A percentile compares a stretch with the other conserved stretches of the same genome.
These are phyloP conservation scores for Pachycephala philippinensis DNA, from an alignment of 2,113 vertebrate genomes.

Conservation along the genomic window DNA sequence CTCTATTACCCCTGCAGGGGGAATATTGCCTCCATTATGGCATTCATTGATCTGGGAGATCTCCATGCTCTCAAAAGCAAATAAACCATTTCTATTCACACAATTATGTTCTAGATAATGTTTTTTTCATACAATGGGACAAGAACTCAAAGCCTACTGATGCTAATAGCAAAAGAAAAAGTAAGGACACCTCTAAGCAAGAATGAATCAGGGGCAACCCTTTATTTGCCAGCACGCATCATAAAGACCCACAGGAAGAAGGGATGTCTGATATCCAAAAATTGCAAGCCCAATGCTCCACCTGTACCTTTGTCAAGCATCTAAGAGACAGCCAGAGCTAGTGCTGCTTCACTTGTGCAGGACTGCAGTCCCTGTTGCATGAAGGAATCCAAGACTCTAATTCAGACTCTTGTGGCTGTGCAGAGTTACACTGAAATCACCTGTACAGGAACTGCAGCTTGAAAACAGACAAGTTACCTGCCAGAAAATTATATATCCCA, in stretches of 20 bases:
- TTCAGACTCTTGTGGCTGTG: background rate
- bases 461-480: background rate
- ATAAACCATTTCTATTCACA: background rate
- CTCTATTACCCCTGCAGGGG: background rate
- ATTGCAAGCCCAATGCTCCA: background rate
- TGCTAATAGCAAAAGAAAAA: background rate
- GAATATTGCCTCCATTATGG: background rate
- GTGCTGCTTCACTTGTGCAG: background rate
- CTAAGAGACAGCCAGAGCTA: background rate
- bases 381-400: background rate
- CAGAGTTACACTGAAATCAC: background rate
- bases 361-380: background rate
- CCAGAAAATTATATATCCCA: background rate
- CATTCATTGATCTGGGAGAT: background rate
- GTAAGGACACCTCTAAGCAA: background rate
- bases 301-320: background rate
- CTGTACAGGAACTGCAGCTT: background rate
- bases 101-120: background rate
- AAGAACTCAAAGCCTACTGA: background rate
- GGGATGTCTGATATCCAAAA: background rate
- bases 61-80: background rate
- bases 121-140: background rate
- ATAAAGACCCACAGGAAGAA: background rate
- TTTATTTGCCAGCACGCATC: accelerated
- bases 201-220: too few relatives aligned